Conservation (phyloP, 37 sponge, comb jelly and placozoan species). For the Aplysina aerophoba region DNA sequence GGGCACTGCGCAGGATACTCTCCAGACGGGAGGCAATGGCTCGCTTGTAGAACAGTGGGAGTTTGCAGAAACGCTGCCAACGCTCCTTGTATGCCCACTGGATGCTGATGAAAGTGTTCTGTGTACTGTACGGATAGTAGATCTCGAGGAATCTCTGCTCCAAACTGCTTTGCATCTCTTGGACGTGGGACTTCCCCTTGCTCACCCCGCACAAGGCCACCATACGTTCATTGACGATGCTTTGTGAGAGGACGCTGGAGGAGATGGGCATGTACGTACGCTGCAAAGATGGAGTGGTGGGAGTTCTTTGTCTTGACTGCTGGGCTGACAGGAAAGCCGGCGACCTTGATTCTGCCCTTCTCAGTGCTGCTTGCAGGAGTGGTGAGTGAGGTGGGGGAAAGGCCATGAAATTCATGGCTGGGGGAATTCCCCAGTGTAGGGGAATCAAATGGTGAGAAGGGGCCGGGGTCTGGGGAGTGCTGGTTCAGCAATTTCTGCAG, state of each 20-base stretch:
- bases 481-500: slow-evolving; percentile 12
- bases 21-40: slow-evolving; percentile 59
- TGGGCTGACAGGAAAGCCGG: neutral
- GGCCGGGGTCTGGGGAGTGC: slow-evolving; percentile 38
- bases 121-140: neutral
- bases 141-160: slow-evolving; percentile 54
- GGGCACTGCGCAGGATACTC: slow-evolving; percentile 36
- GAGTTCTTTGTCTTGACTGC: slow-evolving; percentile 45
- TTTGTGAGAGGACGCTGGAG: slow-evolving; percentile 27
- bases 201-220: slow-evolving; percentile 78
- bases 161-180: slow-evolving; percentile 37
- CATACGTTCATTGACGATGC: slow-evolving; percentile 64
- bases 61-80: slow-evolving; percentile 43
- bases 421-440: slow-evolving; percentile 25
- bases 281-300: slow-evolving; percentile 67
- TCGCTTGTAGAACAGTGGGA: slow-evolving; percentile 74
- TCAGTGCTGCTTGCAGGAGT: neutral
- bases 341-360: neutral
- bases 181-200: slow-evolving; percentile 50
- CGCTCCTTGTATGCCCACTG: slow-evolving; percentile 9
- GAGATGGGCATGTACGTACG: slow-evolving; percentile 77
- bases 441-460: slow-evolving; percentile 35
- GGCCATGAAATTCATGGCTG: neutral
- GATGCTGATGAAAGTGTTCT: neutral
- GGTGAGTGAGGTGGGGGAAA: slow-evolving; percentile 9